These are phyloP conservation scores for Agrypnus murinus DNA, from an alignment of 2,888 invertebrate species.

Conservation along the genomic window DNA sequence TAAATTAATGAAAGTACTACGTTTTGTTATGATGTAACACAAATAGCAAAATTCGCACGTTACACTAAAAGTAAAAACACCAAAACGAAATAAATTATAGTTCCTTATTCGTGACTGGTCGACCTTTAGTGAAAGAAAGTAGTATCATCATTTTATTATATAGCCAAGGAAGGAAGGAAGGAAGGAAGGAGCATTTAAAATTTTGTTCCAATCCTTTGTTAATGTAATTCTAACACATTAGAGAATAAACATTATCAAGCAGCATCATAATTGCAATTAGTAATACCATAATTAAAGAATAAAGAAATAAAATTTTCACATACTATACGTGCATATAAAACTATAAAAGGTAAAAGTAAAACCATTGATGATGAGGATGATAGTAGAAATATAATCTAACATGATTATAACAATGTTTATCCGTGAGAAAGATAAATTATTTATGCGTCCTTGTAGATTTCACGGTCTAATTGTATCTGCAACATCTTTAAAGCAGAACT, in stretches of 20 bases:
- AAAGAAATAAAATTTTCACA: neutral
- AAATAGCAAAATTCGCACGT: neutral
- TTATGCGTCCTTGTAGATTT: conserved; percentile 6
- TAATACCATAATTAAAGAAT: neutral
- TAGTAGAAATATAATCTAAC: neutral
- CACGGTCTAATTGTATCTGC: neutral
- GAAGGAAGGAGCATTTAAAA: too few species aligned
- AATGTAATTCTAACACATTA: neutral
- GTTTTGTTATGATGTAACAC: neutral
- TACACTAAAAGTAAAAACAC: neutral
- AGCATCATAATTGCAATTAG: neutral
- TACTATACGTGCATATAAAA: neutral
- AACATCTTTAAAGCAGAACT: neutral
- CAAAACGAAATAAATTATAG: neutral
- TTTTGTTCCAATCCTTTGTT: neutral
- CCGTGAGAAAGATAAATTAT: neutral
- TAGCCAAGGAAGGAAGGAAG: neutral
- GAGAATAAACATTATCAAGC: neutral
- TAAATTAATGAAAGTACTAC: neutral
- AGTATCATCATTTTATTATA: neutral
- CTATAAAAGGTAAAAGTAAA: neutral
- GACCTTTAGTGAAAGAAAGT: neutral
- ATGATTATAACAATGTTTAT: neutral
- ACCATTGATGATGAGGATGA: neutral
- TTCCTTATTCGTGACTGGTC: conserved; percentile 9